Base-by-base conservation (phyloP, 2,113 vertebrate genomes). In the Python bivittatus region DNA sequence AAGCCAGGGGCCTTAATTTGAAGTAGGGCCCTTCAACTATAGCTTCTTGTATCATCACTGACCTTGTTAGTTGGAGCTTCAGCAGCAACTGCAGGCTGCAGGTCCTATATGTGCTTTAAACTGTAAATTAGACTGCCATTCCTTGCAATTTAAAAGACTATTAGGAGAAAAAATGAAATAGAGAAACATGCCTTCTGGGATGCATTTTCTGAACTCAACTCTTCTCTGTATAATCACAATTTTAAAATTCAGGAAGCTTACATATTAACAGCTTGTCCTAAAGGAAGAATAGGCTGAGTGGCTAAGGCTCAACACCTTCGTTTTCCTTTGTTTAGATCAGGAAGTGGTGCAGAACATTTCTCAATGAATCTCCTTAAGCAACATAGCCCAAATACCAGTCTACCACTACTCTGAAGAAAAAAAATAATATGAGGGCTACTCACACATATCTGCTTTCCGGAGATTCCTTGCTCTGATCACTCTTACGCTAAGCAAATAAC, bases 391-490 rank as follows among this genome's bases (percentile, higher is more conserved):
- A 6, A 17, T 44, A 54, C 9, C 9, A 60, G n/a, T 4, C 11
- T 42, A 90, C 1, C 33, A 2, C 64, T 72, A 25, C 7, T 79
- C 33, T 79, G 33, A 38, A 3, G 1, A 6, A 1, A 56, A 7
- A 2, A 0, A 53, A 13, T 23, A 90, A 10, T 3, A 12, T 0
- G 25, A 25, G 48, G 89, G 58, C 20, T 94, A 97, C 97, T 97
- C 92, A 97, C 97, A 91, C 64, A 92, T 88, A 92, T 97, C 97
- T 91, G 95, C 90, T 61, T 27, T 87, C 48, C 93, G 95, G 72
- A 97, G 93, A 90, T 97, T 97, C 91, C 91, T 97, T 90, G 95
- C 96, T 95, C 96, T 94, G 94, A 97, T 96, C 54, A 96, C 84
- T 96, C 96, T 96, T 94, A 97, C 0, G 61, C 95, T 96, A 86